Conservation (phyloP, 2,888 invertebrate species). For the Phaedon cochleariae region DNA sequence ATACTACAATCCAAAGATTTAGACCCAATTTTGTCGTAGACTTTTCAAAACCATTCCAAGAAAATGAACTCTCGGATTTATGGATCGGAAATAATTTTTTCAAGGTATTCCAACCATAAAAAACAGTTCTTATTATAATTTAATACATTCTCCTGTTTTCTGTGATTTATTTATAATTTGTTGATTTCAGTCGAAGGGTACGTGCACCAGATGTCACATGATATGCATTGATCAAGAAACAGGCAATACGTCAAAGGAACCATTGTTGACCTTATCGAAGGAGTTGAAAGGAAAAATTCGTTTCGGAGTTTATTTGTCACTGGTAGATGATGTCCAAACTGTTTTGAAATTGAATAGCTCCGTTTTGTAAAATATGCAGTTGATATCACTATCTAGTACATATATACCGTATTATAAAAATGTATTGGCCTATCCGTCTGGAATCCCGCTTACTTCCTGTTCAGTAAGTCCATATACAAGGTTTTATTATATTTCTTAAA, state of each 20-base stretch:
- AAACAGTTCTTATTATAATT: no score
- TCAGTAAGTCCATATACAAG: no score
- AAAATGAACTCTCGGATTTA: conserved; percentile 75
- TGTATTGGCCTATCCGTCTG: no score
- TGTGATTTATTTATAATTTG: no score
- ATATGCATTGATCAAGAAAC: conserved; percentile 91
- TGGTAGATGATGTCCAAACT: background rate
- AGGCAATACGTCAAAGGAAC: conserved; percentile 81
- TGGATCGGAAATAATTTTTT: conserved; percentile 72
- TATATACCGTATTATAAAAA: no score
- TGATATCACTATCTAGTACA: no score
- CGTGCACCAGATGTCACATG: conserved; percentile 93
- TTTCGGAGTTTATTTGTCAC: conserved; percentile 77
- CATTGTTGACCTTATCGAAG: conserved; percentile 77
- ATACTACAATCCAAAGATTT: conserved; percentile 73
- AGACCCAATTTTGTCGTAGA: conserved; percentile 89
- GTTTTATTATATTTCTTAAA: no score
- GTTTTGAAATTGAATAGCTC: background rate
- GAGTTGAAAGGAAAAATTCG: conserved; percentile 78
- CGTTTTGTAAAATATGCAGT: no score
- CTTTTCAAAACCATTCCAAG: conserved; percentile 77
- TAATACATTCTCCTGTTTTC: no score
- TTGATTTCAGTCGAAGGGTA: conserved; percentile 73
- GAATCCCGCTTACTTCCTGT: no score
- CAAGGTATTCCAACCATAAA: conserved; percentile 65